Evolutionary conservation across 2,888 invertebrate species (phyloP), one percentile per base, ranked within the genome.

Genomic region (Diarsia mendica): DNA sequence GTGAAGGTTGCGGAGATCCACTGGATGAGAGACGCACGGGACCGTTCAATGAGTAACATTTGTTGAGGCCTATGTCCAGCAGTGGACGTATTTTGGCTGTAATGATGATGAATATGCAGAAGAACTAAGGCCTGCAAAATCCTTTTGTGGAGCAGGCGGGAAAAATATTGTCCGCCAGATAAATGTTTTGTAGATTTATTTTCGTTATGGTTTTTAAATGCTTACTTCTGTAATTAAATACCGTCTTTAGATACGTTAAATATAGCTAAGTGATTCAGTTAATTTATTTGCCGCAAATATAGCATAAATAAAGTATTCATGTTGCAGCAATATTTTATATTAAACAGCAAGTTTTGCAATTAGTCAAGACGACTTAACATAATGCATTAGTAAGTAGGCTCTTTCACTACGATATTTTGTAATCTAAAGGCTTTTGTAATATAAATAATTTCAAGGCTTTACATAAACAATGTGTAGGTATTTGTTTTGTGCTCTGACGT

Each of bases 361-460:
- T 28, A 0, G 0, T 49, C 39, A 39, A 39, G 9, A 28, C 20
- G 8, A 55, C 5, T 33, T 20, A 39, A 15, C 48, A 48, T 10
- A 39, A 23, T 39, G n/a, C 28, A 18, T n/a, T 44, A 23, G 9
- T 20, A 49, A 20, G 15, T 18, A 28, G 3, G 2, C 15, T 44
- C 65, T 28, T 49, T 49, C 18, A 6, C 10, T 75, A 20, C 15
- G 3, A n/a, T 48, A 65, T 65, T 72, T 72, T 23, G 10, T 33
- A 15, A 28, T n/a, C 0, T 3, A 28, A 18, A 48, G 2, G 15
- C n/a, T 6, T 39, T 8, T 61, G 28, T 28, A 28, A n/a, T 15
- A 20, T 20, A 15, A 15, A 73, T 49, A 39, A 49, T 23, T 49
- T 15, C 1, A 74, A 48, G 13, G 63, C 61, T 51, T 18, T 23